Conservation (phyloP, 2,888 invertebrate species). For the Habroteleia sp. region DNA sequence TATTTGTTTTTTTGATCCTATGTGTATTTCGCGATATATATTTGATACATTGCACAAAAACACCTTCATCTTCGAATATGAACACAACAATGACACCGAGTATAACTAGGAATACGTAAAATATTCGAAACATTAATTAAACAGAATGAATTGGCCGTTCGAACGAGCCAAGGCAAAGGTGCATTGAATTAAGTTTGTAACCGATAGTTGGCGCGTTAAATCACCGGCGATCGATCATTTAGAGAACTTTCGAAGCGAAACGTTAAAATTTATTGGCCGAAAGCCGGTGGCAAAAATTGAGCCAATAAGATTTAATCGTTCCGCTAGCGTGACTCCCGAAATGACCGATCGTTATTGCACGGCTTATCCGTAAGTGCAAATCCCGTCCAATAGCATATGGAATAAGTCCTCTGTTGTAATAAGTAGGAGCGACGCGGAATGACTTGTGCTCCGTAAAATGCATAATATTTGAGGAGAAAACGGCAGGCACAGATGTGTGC, state of each 20-base stretch:
- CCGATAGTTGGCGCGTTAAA: slow-evolving; percentile 22
- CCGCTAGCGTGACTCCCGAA: slow-evolving; percentile 1
- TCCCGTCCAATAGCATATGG: not conserved
- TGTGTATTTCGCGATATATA: no score
- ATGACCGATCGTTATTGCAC: slow-evolving; percentile 35
- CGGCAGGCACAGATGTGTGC: slow-evolving; percentile 42
- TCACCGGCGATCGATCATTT: slow-evolving; percentile 44
- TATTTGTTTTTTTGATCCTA: no score
- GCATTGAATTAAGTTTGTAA: slow-evolving; percentile 32
- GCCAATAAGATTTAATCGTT: slow-evolving; percentile 40
- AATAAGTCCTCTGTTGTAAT: slow-evolving; percentile 5
- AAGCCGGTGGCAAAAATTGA: slow-evolving; percentile 21
- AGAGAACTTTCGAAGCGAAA: slow-evolving; percentile 30
- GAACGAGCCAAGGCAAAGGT: slow-evolving; percentile 17
- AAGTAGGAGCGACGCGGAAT: slow-evolving; percentile 3
- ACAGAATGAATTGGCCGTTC: slow-evolving; percentile 28
- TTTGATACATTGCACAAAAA: no score
- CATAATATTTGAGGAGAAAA: slow-evolving; percentile 29
- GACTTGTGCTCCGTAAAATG: slow-evolving; percentile 15
- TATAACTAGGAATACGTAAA: slow-evolving; percentile 7
- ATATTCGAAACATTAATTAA: slow-evolving; percentile 44
- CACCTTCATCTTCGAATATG: no score
- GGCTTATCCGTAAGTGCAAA: slow-evolving; percentile 7
- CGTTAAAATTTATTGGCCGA: slow-evolving; percentile 23
- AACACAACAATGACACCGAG: slow-evolving; percentile 1